Base-by-base conservation (phyloP, 2,888 invertebrate genomes). In the Mactromeris polynyma region DNA sequence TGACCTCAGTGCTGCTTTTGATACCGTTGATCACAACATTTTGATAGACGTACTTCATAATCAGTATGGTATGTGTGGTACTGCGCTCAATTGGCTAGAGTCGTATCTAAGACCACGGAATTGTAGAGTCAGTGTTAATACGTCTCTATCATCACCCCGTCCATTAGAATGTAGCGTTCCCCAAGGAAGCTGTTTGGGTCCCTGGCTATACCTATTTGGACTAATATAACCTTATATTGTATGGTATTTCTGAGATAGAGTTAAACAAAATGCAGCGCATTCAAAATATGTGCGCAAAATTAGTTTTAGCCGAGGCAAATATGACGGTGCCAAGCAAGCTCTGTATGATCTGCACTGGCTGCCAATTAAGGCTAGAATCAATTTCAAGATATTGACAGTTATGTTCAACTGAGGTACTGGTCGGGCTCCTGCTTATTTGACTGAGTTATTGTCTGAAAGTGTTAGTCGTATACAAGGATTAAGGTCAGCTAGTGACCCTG, bases 21-120 rank as follows among this genome's bases (percentile, higher is more conserved):
- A 90, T 46, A 89, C 87, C 21, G 83, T 89, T 2, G 89, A 89
- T 73, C 86, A 90, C 51, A 38, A 77, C 36, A 90, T 89, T 64
- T 69, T 90, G 6, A 2, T 90, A 0, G 78, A 89, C 21, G 83
- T 86, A 0, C 73, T 89, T 0, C 33, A 81, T 38, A 46, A 42
- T 26, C 86, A 83, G 77, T 89, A 85, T 81, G 88, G 88, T 46
- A 42, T 89, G 0, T 40, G 36, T 58, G 86, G 80, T 38, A 51
- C 33, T 7, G 88, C 83, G 9, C 31, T 88, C 9, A 36, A 85
- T 11, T 88, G 88, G 86, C 31, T 88, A 0, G 87, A 84, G 31
- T 88, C 87, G 1, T 84, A 88, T 31, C 33, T 88, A 38, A 46
- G 84, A 17, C 83, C 64, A 19, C 58, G 58, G 21, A 81, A 40